Evolutionary conservation across 2,113 vertebrate species (phyloP), one percentile per base, ranked within the genome.

Genomic region (Lepus europaeus): DNA sequence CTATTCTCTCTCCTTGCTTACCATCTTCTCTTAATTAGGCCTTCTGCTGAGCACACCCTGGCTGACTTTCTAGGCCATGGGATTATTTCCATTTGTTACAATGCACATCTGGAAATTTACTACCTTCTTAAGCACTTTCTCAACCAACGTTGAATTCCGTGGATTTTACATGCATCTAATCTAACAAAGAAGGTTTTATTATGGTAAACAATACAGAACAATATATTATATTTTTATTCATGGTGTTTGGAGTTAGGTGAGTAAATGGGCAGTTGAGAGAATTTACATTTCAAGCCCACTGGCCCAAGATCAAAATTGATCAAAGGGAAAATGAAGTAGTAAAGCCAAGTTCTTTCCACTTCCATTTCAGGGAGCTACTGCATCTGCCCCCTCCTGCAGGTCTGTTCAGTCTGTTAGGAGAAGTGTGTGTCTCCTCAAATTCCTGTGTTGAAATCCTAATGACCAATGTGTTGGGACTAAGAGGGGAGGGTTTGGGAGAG

Each of bases 151-250:
- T 74, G 17, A 88, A 74, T 89, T 91, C 86, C 3, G 53, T 59
- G 89, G 59, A 25, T 81, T 74, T 93, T 93, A 33, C 10, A 33
- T 53, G 12, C 19, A 82, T 45, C n/a, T 85, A 92, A 87, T 86
- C 83, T 82, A 51, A 31, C 77, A 86, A 91, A 85, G 22, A 76
- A 76, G 72, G 56, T 66, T 29, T 14, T 79, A 16, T 68, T 33
- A 63, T 61, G 39, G 33, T 22, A 93, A 89, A 91, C 29, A 95
- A 80, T 19, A 63, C 68, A 91, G 91, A 80, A 76, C 69, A 77
- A 70, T 45, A 72, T 63, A 3, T 70, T 88, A 61, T 12, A 66
- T 91, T 82, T 96, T 6, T 56, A 31, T 84, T 94, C 70, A 14
- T 39, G 91, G 68, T n/a, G 17, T 72, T 82, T 87, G 5, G 9